Evolutionary conservation across 1,140 invertebrate genomes (phyloP).

Genomic region (Psix sp.): DNA sequence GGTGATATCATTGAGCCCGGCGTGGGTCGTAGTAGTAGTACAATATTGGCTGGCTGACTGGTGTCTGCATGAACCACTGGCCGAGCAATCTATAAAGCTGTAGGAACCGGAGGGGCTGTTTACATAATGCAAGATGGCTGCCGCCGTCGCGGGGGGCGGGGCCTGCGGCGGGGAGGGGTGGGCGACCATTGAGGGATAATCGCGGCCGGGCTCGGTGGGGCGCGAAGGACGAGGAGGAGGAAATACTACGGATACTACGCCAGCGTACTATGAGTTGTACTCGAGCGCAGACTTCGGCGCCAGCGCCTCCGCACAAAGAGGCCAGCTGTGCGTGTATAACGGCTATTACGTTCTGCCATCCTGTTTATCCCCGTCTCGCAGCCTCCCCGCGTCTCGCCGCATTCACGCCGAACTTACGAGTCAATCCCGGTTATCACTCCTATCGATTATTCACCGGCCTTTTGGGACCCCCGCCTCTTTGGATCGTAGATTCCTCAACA

Average conservation of each 20-base stretch:
- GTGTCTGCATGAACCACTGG: conserved; percentile 53
- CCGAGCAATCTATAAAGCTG: conserved; percentile 44
- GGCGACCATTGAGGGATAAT: conserved; percentile 64
- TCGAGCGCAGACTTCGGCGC: conserved; percentile 47
- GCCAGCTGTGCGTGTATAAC: conserved; percentile 27
- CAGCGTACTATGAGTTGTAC: conserved; percentile 73
- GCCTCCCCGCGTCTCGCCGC: background rate
- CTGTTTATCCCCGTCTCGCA: conserved; percentile 6
- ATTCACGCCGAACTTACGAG: conserved; percentile 15
- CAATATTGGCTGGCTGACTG: conserved; percentile 31
- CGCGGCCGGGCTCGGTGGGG: too few species aligned
- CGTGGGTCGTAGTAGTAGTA: conserved; percentile 6
- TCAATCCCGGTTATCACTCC: conserved; percentile 11
- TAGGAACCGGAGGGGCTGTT: conserved; percentile 51
- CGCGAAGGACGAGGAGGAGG: conserved; percentile 42
- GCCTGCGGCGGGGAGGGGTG: conserved; percentile 30
- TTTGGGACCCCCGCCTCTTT: background rate
- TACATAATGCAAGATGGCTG: conserved; percentile 67
- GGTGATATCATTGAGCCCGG: background rate
- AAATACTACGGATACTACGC: conserved; percentile 70
- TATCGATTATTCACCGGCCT: conserved; percentile 7
- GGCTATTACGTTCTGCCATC: conserved; percentile 29
- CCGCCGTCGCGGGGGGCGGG: conserved; percentile 49
- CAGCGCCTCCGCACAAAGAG: conserved; percentile 24
- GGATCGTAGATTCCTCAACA: too few species aligned